Conservation (phyloP, 2,888 invertebrate genomes). For the Parasteatoda lunata region DNA sequence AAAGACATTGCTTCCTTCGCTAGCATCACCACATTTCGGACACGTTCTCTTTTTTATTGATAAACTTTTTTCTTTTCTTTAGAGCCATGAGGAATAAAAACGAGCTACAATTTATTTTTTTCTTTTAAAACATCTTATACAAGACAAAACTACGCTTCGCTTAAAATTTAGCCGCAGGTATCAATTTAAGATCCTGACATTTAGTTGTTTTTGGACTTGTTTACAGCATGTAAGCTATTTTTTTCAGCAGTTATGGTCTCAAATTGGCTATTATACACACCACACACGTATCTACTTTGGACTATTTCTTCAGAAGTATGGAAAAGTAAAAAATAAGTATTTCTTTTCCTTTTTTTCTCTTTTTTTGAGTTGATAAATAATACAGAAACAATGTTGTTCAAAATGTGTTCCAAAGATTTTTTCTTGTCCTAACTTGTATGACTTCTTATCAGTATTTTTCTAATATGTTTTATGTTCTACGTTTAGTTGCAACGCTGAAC, state of each 20-base stretch:
- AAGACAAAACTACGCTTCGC: slow-evolving; percentile 39
- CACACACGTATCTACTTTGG: slow-evolving; percentile 35
- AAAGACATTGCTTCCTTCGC: background rate
- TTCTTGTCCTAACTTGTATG: background rate
- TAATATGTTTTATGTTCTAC: background rate
- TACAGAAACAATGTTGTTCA: slow-evolving; percentile 35
- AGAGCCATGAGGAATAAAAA: slow-evolving; percentile 25
- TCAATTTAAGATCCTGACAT: slow-evolving; percentile 61
- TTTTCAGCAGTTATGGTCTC: slow-evolving; percentile 47
- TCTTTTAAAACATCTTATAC: slow-evolving; percentile 24
- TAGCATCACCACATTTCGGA: slow-evolving; percentile 29
- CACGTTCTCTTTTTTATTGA: slow-evolving; percentile 50
- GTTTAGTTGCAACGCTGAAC: too few relatives aligned
- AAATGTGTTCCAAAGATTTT: slow-evolving; percentile 21
- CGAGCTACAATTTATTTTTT: background rate
- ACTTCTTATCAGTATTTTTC: background rate
- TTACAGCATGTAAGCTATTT: slow-evolving; percentile 53
- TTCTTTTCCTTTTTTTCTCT: slow-evolving; percentile 4
- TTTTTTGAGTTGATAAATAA: slow-evolving; percentile 47
- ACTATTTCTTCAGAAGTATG: slow-evolving; percentile 10
- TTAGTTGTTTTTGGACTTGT: slow-evolving; percentile 52
- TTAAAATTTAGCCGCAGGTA: slow-evolving; percentile 62
- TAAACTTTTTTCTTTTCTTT: slow-evolving; percentile 36
- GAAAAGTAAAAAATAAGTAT: slow-evolving; percentile 13
- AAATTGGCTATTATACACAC: slow-evolving; percentile 58